Evolutionary conservation across 2,113 vertebrate genomes (phyloP).

Genomic region (Lepus timidus): DNA sequence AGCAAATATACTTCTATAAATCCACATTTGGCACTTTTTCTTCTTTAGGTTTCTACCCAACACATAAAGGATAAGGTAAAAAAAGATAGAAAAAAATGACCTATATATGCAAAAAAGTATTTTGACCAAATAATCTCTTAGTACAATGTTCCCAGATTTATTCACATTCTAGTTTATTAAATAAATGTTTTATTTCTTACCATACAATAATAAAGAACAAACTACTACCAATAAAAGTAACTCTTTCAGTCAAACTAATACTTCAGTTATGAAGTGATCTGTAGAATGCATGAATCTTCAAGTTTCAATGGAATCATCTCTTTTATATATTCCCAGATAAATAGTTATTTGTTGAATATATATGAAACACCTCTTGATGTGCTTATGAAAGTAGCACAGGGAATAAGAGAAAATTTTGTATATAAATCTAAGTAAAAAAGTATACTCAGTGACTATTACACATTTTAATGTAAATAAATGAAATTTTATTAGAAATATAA

Average conservation of each 20-base stretch:
- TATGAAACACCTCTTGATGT: background rate
- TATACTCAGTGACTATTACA: constrained; percentile 24
- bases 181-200: constrained; percentile 34
- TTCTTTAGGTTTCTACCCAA: background rate
- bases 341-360: background rate
- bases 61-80: background rate
- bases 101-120: background rate
- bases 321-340: background rate
- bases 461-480: constrained; percentile 51
- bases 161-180: background rate
- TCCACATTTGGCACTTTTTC: background rate
- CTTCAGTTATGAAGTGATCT: constrained; percentile 7
- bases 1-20: background rate
- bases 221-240: background rate
- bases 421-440: constrained; percentile 26
- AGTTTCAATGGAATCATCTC: background rate
- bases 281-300: background rate
- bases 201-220: background rate
- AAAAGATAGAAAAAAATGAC: background rate
- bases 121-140: background rate
- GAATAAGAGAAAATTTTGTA: background rate
- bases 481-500: constrained; percentile 45
- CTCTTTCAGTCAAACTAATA: constrained; percentile 8
- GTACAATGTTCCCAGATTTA: background rate
- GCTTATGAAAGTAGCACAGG: background rate